These are phyloP conservation scores for Mayetiola destructor DNA, from an alignment of 2,888 invertebrate genomes.

Conservation along the genomic window DNA sequence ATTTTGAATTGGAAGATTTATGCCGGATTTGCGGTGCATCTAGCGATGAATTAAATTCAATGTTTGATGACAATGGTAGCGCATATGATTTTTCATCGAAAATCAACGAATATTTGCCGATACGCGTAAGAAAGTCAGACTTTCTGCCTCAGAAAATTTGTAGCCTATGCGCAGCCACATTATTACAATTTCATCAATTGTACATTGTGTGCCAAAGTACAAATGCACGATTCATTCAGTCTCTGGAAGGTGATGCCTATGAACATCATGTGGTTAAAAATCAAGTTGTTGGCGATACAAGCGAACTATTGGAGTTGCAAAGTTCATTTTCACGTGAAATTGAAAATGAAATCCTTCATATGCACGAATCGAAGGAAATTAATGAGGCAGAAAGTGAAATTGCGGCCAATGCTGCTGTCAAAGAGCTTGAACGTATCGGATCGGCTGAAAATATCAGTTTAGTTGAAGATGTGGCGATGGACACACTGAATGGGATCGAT, in stretches of 20 bases:
- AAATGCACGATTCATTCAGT: not conserved
- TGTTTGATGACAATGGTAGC: conserved; percentile 13
- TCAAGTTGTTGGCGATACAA: not conserved
- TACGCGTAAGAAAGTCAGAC: not conserved
- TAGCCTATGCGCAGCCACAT: not conserved
- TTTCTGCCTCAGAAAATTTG: conserved; percentile 13
- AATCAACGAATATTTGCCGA: conserved; percentile 6
- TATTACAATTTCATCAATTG: not conserved
- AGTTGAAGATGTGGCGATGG: not conserved
- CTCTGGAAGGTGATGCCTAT: not conserved
- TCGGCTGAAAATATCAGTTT: conserved; percentile 7
- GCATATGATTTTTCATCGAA: not conserved
- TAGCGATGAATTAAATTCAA: not conserved
- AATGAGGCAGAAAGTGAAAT: conserved; percentile 7
- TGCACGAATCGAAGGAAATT: conserved; percentile 7
- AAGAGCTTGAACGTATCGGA: conserved; percentile 3
- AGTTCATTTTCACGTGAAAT: conserved; percentile 9
- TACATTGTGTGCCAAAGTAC: not conserved
- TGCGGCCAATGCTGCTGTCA: conserved; percentile 1
- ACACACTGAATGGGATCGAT: not conserved
- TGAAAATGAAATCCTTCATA: conserved; percentile 5
- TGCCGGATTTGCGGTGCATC: conserved; percentile 14
- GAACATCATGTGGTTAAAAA: conserved; percentile 3
- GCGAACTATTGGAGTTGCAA: not conserved
- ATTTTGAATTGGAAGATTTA: conserved; percentile 8